These are phyloP conservation scores for Mesochorus sp. DNA, from an alignment of 2,888 invertebrate species.

Conservation along the genomic window DNA sequence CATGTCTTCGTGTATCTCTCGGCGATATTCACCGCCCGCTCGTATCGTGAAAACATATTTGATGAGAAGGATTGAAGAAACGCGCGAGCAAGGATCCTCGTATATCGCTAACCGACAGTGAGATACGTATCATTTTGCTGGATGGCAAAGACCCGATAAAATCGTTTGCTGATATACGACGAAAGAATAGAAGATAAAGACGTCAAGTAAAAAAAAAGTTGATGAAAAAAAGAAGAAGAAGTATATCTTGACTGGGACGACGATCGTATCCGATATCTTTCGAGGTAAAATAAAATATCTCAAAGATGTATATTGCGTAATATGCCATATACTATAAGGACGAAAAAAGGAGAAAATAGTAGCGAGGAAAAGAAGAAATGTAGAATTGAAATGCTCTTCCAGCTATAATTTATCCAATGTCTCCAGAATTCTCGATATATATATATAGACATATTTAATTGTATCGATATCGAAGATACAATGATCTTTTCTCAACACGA, in stretches of 20 bases:
- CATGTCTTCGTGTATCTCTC: neutral
- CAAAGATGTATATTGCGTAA: neutral
- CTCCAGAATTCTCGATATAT: no score
- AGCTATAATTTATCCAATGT: no score
- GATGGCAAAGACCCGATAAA: constrained; percentile 26
- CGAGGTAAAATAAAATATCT: neutral
- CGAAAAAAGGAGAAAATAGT: neutral
- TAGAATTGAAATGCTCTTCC: no score
- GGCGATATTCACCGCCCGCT: constrained; percentile 9
- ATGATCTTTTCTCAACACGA: no score
- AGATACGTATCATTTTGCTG: constrained; percentile 41
- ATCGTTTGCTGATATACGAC: constrained; percentile 9
- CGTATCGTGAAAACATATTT: constrained; percentile 23
- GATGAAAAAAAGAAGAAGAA: neutral
- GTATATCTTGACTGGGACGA: neutral
- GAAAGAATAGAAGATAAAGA: neutral
- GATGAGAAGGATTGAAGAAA: neutral
- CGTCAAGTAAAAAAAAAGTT: neutral
- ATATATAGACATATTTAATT: no score
- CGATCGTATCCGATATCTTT: constrained; percentile 20
- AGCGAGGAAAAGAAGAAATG: neutral
- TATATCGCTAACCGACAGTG: constrained; percentile 8
- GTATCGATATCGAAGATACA: no score
- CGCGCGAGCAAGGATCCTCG: constrained; percentile 6
- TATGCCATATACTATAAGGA: no score